Evolutionary conservation across 2,113 vertebrate genomes (phyloP), one percentile per base, ranked within the genome.

Genomic region (Scytalopus superciliaris): DNA sequence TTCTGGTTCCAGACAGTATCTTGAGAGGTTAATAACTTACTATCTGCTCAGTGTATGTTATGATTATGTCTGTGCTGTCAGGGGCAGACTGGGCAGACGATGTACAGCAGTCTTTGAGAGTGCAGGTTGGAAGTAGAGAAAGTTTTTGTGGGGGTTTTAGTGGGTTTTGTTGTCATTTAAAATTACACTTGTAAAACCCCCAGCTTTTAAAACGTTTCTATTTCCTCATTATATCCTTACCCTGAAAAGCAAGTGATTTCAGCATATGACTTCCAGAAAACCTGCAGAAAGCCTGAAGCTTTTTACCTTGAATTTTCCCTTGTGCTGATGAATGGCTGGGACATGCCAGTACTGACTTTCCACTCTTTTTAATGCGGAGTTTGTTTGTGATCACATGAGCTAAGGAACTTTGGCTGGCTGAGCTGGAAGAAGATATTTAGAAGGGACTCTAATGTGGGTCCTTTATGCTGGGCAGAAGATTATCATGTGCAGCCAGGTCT

Each of bases 21-120:
- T 81, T 78, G 40, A 90, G 86, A 84, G 83, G 76, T 89, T 93
- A 84, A 82, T 84, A 92, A 57, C 67, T 90, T 84, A 23, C 33
- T 90, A 5, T 86, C 50, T 86, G 47, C 69, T 64, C 24, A 84
- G 35, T 12, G 1, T 7, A 2, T 92, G 60, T 87, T 95, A 60
- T 84, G 73, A 63, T 84, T 94, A 75, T 90, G 42, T 66, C 56
- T 75, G 44, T 76, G 27, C 52, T 68, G 31, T 68, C n/a, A 31
- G 45, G 31, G 50, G 16, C 80, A 92, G 55, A 55, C 44, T 9
- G 2, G 55, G 33, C 27, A 68, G 40, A 75, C 42, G 35, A 73
- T 72, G 31, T 39, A n/a, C 64, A 84, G n/a, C 23, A 33, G 74
- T 93, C 60, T 87, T 49, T 45, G 40, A 52, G 39, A 88, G 37